Evolutionary conservation across 2,888 invertebrate genomes (phyloP), one percentile per base, ranked within the genome.

Genomic region (Oligia latruncula): DNA sequence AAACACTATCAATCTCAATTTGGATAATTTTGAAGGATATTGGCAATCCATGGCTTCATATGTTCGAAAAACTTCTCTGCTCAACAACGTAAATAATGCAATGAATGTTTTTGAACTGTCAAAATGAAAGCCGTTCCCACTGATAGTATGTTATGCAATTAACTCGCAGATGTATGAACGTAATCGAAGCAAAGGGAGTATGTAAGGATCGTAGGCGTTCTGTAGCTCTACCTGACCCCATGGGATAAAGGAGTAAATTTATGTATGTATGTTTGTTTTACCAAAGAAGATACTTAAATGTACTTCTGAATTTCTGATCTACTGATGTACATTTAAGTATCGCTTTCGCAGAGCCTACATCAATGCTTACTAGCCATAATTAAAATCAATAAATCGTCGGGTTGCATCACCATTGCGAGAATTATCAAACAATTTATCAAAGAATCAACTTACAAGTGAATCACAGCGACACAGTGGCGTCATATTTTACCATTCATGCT

Each of bases 371-470:
- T 40, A 46, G 5, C 6, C 6, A 8, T 68, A 79, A 80, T 81
- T 67, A 35, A 73, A 81, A 73, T 74, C 74, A 80, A 73, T 81
- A 73, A 75, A 58, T 52, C 40, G 8, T 75, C 35, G 3, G 23
- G 2, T 82, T 82, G 46, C 77, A 58, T 60, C 52, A 60, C 29
- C 60, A 55, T n/a, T 35, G 8, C 40, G 58, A 23, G 58, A 20
- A 62, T 43, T 58, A 58, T 70, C 49, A 82, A 82, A 46, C 17
- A 82, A 70, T 82, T 64, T 77, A 67, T 77, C 60, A 55, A 62
- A 65, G 83, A 83, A 60, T 83, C 75, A 62, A 68, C 71, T 68
- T 76, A 55, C 76, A 66, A 68, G 29, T 85, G 87, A 86, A 79
- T 86, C 87, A 85, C 68, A n/a, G 40, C 58, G 67, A 46, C 64